Evolutionary conservation across 2,888 invertebrate species (phyloP).

Genomic region (Periphyllus acericola): DNA sequence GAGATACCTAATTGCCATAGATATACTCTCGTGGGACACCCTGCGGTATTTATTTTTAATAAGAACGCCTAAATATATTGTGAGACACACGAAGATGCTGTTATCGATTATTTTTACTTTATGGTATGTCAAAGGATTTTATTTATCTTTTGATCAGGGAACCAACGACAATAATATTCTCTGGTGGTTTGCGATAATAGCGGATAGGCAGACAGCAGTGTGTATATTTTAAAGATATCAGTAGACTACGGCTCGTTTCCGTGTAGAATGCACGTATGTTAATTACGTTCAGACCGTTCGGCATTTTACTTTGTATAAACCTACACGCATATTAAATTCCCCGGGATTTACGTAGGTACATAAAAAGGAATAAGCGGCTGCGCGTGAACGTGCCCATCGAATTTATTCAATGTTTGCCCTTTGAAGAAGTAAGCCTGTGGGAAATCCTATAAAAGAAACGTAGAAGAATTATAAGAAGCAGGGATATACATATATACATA

Average conservation of each 20-base stretch:
- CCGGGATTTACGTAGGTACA: background rate
- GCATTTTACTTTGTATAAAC: background rate
- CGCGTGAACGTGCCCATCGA: background rate
- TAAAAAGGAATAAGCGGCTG: background rate
- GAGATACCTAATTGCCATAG: too few relatives aligned
- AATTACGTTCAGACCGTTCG: background rate
- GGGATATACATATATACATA: too few relatives aligned
- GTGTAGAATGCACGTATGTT: background rate
- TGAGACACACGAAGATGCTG: background rate
- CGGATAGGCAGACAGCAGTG: background rate
- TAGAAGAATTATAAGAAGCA: background rate
- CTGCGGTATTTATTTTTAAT: background rate
- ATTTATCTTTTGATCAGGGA: slow-evolving; percentile 14
- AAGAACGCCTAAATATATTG: background rate
- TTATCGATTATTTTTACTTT: background rate
- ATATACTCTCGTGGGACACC: background rate
- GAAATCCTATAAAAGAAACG: background rate
- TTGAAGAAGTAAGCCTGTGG: background rate
- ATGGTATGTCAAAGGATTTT: background rate
- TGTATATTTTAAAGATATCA: background rate
- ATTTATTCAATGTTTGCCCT: background rate
- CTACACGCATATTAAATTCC: background rate
- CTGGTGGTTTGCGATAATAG: background rate
- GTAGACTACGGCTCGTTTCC: background rate
- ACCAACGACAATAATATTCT: background rate